Conservation (phyloP, 2,888 invertebrate species). For the Campaea margaritaria region DNA sequence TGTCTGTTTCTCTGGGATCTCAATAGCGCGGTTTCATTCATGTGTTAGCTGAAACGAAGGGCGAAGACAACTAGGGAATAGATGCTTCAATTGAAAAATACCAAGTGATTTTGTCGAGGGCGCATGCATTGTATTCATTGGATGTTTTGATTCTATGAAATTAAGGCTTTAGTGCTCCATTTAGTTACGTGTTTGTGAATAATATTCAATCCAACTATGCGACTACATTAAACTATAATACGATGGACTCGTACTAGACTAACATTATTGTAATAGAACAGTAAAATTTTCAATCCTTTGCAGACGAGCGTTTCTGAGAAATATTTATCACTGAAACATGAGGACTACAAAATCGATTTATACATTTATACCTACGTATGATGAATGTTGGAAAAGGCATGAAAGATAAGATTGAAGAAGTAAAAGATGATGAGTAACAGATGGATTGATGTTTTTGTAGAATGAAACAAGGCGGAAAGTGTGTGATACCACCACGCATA, state of each 20-base stretch:
- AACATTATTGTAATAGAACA: background rate
- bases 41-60: constrained; percentile 38
- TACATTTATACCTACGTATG: background rate
- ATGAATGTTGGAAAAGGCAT: no score
- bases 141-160: background rate
- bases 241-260: background rate
- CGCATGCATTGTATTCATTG: constrained; percentile 6
- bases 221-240: background rate
- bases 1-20: constrained; percentile 59
- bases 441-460: no score
- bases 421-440: no score
- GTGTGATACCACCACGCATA: no score
- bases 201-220: background rate
- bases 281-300: background rate
- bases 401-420: no score
- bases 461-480: no score
- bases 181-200: background rate
- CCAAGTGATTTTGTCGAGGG: constrained; percentile 28
- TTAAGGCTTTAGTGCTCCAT: background rate
- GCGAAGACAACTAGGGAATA: constrained; percentile 35
- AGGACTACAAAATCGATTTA: no score
- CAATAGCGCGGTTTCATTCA: constrained; percentile 59
- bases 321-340: background rate
- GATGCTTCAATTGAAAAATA: constrained; percentile 38
- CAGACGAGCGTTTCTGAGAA: constrained; percentile 6